These are phyloP conservation scores for Iselma pallidipennis DNA, from an alignment of 2,888 invertebrate genomes.

Conservation along the genomic window DNA sequence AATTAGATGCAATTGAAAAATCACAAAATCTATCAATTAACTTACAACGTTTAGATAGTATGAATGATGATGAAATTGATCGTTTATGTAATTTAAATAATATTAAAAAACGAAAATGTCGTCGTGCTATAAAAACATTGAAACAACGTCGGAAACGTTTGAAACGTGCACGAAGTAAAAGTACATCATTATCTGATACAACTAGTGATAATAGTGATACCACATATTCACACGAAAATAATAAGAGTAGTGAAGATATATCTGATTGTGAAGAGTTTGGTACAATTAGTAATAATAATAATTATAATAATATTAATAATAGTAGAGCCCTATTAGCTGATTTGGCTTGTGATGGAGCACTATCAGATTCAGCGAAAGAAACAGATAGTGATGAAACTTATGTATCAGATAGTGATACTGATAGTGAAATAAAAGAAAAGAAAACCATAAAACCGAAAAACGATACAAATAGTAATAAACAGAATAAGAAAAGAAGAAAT, in stretches of 20 bases:
- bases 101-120: conserved; percentile 8
- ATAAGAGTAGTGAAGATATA: conserved; percentile 5
- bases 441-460: not conserved
- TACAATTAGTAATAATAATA: not conserved
- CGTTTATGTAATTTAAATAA: not conserved
- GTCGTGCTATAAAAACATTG: not conserved
- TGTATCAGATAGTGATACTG: not conserved
- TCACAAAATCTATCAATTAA: not conserved
- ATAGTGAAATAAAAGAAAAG: not conserved
- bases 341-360: not conserved
- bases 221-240: conserved; percentile 5
- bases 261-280: conserved; percentile 1
- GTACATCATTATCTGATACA: conserved; percentile 2
- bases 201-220: conserved; percentile 2
- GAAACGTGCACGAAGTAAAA: not conserved
- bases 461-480: not conserved
- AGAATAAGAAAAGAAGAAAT: not conserved
- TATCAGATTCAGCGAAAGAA: not conserved
- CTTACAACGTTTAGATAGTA: not conserved
- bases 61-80: not conserved
- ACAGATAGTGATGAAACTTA: conserved; percentile 8
- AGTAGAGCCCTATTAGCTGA: conserved; percentile 4
- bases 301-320: conserved; percentile 1
- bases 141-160: not conserved
- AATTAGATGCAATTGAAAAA: not conserved